Percentiles rank a stretch among this genome's conserved stretches.
Conservation (phyloP, 2,888 invertebrate genomes). For the Amphipyra berbera region DNA sequence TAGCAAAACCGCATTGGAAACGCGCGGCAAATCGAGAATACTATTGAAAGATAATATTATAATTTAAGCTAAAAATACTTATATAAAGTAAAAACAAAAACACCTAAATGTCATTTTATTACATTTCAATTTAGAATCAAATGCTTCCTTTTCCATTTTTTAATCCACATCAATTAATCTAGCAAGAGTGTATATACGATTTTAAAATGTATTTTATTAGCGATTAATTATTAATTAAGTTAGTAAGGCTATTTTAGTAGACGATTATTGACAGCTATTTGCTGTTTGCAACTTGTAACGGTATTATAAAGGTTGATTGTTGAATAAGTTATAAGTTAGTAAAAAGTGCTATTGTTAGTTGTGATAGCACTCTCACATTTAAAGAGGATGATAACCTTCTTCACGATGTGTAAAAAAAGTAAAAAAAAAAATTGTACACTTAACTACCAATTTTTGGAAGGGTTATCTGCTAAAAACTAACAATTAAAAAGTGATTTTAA, state of each 20-base stretch:
- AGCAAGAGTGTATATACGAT: constrained; percentile 80
- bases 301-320: constrained; percentile 62
- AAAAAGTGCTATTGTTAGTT: not conserved
- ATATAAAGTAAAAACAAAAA: constrained; percentile 71
- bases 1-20: constrained; percentile 59
- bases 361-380: too few species aligned
- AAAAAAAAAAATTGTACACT: too few species aligned
- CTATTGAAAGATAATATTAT: constrained; percentile 56
- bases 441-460: too few species aligned
- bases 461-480: too few species aligned
- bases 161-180: constrained; percentile 85
- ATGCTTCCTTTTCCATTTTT: constrained; percentile 80
- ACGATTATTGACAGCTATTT: constrained; percentile 73
- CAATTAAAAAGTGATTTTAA: not conserved
- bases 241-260: constrained; percentile 89
- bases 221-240: constrained; percentile 80
- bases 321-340: not conserved
- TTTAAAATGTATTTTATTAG: constrained; percentile 78
- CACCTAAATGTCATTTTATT: constrained; percentile 87
- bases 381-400: too few species aligned
- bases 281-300: constrained; percentile 70
- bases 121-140: constrained; percentile 88
- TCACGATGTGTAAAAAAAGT: too few species aligned
- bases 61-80: constrained; percentile 58
- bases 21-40: constrained; percentile 49